Evolutionary conservation across 2,113 vertebrate species (phyloP).

Genomic region (Hyaena hyaena): DNA sequence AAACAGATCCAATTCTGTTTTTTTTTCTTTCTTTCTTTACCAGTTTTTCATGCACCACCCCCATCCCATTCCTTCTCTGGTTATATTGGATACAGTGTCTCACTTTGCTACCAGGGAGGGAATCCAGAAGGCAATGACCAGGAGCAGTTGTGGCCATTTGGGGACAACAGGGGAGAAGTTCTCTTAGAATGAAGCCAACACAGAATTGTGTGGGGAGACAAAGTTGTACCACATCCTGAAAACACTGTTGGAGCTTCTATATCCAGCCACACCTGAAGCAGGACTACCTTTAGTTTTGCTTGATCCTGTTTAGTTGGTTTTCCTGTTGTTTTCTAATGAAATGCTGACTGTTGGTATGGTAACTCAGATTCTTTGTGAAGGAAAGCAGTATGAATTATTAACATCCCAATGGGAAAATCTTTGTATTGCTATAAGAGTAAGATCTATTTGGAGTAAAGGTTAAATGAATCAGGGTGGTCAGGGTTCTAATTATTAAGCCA

Average conservation of each 20-base stretch:
- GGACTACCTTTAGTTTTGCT: background rate
- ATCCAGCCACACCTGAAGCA: background rate
- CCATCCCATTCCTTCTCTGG: fast-evolving
- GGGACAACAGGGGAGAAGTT: background rate
- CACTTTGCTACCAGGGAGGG: background rate
- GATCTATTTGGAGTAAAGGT: background rate
- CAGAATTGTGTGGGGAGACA: background rate
- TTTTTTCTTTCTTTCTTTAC: background rate
- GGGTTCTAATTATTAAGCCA: background rate
- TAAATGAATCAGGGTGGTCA: background rate
- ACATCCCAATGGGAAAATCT: background rate
- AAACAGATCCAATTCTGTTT: background rate
- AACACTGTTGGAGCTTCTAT: background rate
- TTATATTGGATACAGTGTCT: background rate
- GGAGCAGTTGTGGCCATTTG: background rate
- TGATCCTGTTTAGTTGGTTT: background rate
- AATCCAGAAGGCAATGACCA: background rate
- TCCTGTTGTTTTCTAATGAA: background rate
- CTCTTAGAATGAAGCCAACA: background rate
- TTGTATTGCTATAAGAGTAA: background rate
- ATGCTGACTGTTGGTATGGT: background rate
- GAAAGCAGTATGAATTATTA: background rate
- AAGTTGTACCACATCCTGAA: background rate
- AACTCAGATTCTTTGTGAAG: background rate
- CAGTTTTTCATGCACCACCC: background rate